Conservation (phyloP, 2,113 vertebrate species). For the Oryzias curvinotus region DNA sequence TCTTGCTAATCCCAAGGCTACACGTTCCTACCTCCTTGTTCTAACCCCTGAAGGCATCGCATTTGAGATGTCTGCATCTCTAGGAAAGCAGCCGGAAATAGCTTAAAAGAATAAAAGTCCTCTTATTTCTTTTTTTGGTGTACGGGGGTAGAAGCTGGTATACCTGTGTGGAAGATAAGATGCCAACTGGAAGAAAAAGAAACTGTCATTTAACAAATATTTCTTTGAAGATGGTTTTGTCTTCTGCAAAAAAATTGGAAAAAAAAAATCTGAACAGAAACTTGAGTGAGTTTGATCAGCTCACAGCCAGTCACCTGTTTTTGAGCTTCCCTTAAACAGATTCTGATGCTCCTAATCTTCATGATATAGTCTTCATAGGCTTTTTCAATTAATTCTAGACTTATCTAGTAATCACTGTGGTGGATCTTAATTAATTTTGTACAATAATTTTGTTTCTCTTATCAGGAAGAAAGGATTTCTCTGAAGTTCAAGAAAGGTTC, state of each 20-base stretch:
- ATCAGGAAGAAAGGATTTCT: constrained; percentile 51
- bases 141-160: background rate
- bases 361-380: constrained; percentile 56
- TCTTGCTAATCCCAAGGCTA: constrained; percentile 44
- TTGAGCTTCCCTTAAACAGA: constrained; percentile 36
- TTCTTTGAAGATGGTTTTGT: too few relatives aligned
- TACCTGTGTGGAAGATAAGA: background rate
- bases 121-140: constrained; percentile 37
- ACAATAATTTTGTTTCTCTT: constrained; percentile 59
- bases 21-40: constrained; percentile 23
- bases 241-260: too few relatives aligned
- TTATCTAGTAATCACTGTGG: constrained; percentile 67
- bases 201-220: background rate
- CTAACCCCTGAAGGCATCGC: constrained; percentile 36
- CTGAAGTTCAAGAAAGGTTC: constrained; percentile 17
- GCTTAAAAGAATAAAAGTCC: constrained; percentile 23
- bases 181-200: constrained; percentile 13
- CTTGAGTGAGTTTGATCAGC: constrained; percentile 16
- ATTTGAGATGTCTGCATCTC: constrained; percentile 45
- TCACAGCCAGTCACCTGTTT: background rate
- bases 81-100: constrained; percentile 45
- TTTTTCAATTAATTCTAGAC: constrained; percentile 63
- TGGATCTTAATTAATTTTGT: constrained; percentile 75
- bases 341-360: constrained; percentile 45
- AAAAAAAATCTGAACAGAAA: too few relatives aligned